Conservation (phyloP, 2,888 invertebrate species). For the Sesia bembeciformis region DNA sequence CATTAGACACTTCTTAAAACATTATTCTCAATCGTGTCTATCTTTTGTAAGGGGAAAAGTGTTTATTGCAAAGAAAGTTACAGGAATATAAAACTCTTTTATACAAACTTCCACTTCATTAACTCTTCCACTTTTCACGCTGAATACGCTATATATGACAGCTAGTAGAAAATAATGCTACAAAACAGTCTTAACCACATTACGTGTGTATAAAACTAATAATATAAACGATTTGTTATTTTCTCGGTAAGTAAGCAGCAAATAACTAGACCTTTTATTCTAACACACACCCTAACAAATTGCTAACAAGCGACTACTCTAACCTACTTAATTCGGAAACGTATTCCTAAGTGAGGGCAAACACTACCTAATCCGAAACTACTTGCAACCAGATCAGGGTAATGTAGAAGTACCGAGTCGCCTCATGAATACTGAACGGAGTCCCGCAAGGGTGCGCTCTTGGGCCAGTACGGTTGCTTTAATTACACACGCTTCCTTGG, state of each 20-base stretch:
- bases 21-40: too few species aligned
- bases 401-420: conserved; percentile 44
- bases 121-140: not conserved
- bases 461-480: conserved; percentile 2
- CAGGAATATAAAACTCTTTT: too few species aligned
- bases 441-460: conserved; percentile 1
- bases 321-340: conserved; percentile 44
- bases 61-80: too few species aligned
- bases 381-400: conserved; percentile 54
- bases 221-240: not conserved
- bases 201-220: too few species aligned
- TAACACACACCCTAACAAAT: conserved; percentile 22
- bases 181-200: too few species aligned
- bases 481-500: conserved; percentile 1
- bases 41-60: too few species aligned
- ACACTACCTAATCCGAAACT: conserved; percentile 53
- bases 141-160: too few species aligned
- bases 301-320: conserved; percentile 28
- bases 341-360: conserved; percentile 34
- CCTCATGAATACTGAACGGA: conserved; percentile 61
- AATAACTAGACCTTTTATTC: conserved; percentile 1
- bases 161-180: too few species aligned
- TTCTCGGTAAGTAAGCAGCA: not conserved
- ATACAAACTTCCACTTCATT: not conserved
- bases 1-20: too few species aligned